Evolutionary conservation across 2,797 vertebrate species (phyloP).

Genomic region (Brotula barbata): DNA sequence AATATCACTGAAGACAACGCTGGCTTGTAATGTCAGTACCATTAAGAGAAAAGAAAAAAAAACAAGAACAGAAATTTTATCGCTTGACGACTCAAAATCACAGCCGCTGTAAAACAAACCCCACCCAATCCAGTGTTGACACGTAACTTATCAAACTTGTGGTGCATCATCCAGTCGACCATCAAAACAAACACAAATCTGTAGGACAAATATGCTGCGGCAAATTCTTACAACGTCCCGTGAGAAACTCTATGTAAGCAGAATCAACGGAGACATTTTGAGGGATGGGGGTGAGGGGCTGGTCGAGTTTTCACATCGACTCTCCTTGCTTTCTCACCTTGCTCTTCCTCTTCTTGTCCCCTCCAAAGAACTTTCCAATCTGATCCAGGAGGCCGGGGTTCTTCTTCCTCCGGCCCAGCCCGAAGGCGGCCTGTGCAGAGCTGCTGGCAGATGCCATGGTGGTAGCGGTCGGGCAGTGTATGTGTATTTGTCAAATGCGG

Average conservation of each 20-base stretch:
- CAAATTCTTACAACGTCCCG: constrained; percentile 32
- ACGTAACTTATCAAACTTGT: constrained; percentile 36
- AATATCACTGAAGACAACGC: constrained; percentile 28
- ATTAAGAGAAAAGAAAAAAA: constrained; percentile 40
- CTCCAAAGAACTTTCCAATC: constrained; percentile 96
- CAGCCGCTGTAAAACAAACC: constrained; percentile 41
- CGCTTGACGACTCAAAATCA: constrained; percentile 50
- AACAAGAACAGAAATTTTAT: constrained; percentile 17
- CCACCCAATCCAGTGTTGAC: constrained; percentile 53
- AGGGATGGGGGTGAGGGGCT: no score
- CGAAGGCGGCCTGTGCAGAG: constrained; percentile 85
- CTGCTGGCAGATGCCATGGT: constrained; percentile 92
- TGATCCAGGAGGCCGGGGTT: constrained; percentile 93
- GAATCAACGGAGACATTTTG: constrained; percentile 35
- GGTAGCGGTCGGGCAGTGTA: constrained; percentile 64
- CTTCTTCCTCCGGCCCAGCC: constrained; percentile 86
- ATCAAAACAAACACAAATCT: constrained; percentile 34
- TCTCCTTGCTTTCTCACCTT: constrained; percentile 90
- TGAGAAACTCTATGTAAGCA: constrained; percentile 37
- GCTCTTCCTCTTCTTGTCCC: constrained; percentile 95
- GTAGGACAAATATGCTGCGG: constrained; percentile 26
- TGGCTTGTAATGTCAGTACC: constrained; percentile 63
- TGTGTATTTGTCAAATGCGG: constrained; percentile 48
- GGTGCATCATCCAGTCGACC: constrained; percentile 49
- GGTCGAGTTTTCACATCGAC: constrained; percentile 22